Conservation (phyloP, 1,140 invertebrate genomes). For the Neomicropteryx cornuta region DNA sequence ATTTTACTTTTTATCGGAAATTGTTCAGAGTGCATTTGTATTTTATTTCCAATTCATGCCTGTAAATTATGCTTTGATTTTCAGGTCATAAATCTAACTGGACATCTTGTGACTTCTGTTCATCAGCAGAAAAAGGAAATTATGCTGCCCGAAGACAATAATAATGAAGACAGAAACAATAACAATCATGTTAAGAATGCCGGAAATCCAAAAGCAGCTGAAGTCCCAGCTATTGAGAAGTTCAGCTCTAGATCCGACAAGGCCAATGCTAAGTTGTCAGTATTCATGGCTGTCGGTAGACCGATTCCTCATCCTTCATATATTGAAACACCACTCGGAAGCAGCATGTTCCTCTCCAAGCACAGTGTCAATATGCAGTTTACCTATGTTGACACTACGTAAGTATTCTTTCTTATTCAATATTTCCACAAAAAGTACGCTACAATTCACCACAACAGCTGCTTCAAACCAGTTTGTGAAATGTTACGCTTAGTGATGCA, state of each 20-base stretch:
- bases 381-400: slow-evolving; percentile 89
- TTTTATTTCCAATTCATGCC: too few species aligned
- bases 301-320: slow-evolving; percentile 89
- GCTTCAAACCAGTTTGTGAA: too few species aligned
- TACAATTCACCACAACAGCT: too few species aligned
- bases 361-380: slow-evolving; percentile 92
- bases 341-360: slow-evolving; percentile 81
- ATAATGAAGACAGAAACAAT: slow-evolving; percentile 19
- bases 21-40: too few species aligned
- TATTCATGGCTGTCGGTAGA: slow-evolving; percentile 69
- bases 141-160: slow-evolving; percentile 10
- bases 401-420: slow-evolving; percentile 42
- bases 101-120: slow-evolving; percentile 52
- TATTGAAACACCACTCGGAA: slow-evolving; percentile 80
- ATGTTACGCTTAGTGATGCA: too few species aligned
- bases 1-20: too few species aligned
- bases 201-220: slow-evolving; percentile 6
- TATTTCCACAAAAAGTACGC: too few species aligned
- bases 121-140: slow-evolving; percentile 23
- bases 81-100: slow-evolving; percentile 81
- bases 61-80: too few species aligned
- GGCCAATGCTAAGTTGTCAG: slow-evolving; percentile 29
- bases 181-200: slow-evolving; percentile 11
- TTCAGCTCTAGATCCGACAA: slow-evolving; percentile 15
- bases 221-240: slow-evolving; percentile 9